Evolutionary conservation across 2,113 vertebrate species (phyloP).

Genomic region (Colius striatus): DNA sequence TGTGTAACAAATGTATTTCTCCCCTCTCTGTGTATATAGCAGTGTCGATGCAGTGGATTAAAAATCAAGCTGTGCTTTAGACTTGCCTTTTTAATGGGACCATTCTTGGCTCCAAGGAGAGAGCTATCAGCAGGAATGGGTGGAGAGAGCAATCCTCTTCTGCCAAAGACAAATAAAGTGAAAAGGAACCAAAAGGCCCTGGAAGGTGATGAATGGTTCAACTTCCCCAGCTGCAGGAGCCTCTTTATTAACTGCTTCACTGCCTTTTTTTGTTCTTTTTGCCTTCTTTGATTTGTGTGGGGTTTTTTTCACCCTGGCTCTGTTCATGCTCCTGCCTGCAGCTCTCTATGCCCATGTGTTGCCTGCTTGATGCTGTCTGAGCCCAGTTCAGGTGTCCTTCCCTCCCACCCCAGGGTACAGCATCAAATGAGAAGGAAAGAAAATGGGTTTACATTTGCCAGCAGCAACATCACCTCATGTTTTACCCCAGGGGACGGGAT

Average conservation of each 20-base stretch:
- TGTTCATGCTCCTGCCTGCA: not conserved
- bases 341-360: not conserved
- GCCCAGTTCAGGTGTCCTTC: not conserved
- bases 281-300: too few species aligned
- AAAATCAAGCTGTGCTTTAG: conserved; percentile 18
- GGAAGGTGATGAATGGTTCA: not conserved
- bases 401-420: not conserved
- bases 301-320: not conserved
- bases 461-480: rapidly evolving
- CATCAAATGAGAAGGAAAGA: not conserved
- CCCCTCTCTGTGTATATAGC: not conserved
- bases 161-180: not conserved
- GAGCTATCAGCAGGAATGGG: not conserved
- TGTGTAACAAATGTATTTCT: not conserved
- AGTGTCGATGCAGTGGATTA: not conserved
- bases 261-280: not conserved
- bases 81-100: not conserved
- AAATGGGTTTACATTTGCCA: rapidly evolving
- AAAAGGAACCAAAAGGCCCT: not conserved
- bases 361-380: not conserved
- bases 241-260: not conserved
- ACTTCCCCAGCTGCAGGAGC: not conserved
- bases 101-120: not conserved
- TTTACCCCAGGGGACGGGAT: not conserved
- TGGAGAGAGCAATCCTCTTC: not conserved